Conservation (phyloP, 2,797 vertebrate genomes). For the Nyctibius grandis region DNA sequence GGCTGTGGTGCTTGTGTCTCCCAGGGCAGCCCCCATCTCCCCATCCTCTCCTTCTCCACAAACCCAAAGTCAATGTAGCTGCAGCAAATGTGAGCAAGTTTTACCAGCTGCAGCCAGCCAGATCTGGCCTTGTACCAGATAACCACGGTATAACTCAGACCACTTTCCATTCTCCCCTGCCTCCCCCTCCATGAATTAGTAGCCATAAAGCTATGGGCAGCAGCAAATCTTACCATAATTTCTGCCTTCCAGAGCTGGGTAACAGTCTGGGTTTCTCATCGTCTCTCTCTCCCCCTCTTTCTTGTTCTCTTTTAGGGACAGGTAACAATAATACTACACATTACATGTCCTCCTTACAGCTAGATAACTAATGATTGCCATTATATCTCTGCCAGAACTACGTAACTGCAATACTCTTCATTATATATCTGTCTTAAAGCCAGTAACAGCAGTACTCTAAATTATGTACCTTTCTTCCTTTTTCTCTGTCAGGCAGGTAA, state of each 20-base stretch:
- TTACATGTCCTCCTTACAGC: neutral
- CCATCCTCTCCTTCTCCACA: neutral
- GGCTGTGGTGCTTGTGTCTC: neutral
- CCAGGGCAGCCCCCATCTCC: neutral
- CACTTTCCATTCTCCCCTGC: neutral
- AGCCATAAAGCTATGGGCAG: neutral
- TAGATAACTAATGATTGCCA: slow-evolving; percentile 38
- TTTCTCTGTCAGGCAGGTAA: slow-evolving; percentile 34
- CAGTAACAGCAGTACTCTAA: slow-evolving; percentile 22
- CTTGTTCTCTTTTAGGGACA: neutral
- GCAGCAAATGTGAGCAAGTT: rapidly evolving
- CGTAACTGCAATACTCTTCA: slow-evolving; percentile 15
- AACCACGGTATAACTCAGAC: neutral
- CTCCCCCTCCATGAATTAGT: neutral
- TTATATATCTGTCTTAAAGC: slow-evolving; percentile 41
- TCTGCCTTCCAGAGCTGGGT: neutral
- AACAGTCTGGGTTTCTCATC: neutral
- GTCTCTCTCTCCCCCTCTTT: neutral
- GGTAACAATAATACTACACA: slow-evolving; percentile 26
- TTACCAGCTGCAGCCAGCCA: neutral
- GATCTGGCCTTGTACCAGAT: neutral
- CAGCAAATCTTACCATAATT: slow-evolving; percentile 11
- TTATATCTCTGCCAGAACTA: slow-evolving; percentile 16
- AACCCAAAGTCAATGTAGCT: rapidly evolving
- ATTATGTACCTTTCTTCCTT: slow-evolving; percentile 31